phyloP scores from a whole-genome alignment of 2,797 vertebrate genomes.

The Otolemur crassicaudatus region DNA sequence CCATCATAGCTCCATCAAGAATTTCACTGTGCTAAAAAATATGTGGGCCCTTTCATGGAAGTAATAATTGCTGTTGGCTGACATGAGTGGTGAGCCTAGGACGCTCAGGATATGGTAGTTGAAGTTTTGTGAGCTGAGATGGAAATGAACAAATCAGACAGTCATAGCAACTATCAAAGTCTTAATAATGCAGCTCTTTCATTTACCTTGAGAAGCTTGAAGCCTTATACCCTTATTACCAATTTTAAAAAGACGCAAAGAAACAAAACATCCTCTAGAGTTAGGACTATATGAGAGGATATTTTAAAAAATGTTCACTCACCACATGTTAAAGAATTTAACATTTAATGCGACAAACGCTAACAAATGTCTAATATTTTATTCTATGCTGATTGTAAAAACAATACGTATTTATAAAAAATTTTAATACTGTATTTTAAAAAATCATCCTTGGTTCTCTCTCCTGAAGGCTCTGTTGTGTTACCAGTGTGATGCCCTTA shows the following conservation, averaged over 20 bases:
- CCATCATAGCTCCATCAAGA: background rate
- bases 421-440: background rate
- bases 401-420: conserved; percentile 12
- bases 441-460: background rate
- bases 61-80: background rate
- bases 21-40: conserved; percentile 9
- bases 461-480: background rate
- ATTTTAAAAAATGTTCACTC: background rate
- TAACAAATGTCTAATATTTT: background rate
- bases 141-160: background rate
- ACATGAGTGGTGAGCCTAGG: background rate
- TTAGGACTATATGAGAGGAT: background rate
- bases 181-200: background rate
- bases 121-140: background rate
- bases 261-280: background rate
- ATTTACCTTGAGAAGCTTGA: background rate
- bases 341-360: conserved; percentile 17
- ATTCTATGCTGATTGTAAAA: conserved; percentile 43
- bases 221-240: background rate
- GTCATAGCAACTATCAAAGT: background rate
- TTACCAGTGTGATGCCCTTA: background rate
- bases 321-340: background rate
- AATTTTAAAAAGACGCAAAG: background rate
- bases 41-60: background rate
- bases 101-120: background rate